Evolutionary conservation across 2,888 invertebrate species (phyloP), one percentile per base, ranked within the genome.

Genomic region (Erannis defoliaria): DNA sequence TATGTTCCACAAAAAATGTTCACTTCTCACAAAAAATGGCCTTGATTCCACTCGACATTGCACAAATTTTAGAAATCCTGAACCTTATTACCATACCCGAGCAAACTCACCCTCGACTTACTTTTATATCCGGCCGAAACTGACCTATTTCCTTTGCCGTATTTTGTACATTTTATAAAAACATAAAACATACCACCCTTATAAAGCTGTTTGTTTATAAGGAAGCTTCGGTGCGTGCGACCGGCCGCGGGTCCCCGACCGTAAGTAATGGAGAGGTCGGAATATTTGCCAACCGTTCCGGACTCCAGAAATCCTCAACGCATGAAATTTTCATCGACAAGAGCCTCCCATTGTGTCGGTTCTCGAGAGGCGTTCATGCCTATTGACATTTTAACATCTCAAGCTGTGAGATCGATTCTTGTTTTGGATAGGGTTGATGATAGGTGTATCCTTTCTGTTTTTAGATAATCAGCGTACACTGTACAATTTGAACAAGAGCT

Each of bases 261-360:
- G 80, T 81, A 77, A 85, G 79, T 86, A 87, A 88, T 82, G 71
- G 73, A 85, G 81, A 82, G 81, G 79, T 74, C 18, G 81, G 77
- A 33, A 81, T 84, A 80, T 84, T 87, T 84, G 79, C 77, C 71
- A 72, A 77, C 72, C 74, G 77, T 78, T 72, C 75, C 79, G 61
- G 63, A 70, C 59, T 75, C 72, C 71, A 75, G 72, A 72, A 84
- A 77, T 78, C 80, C 75, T 79, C 75, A 76, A 79, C 73, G 80
- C 84, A 78, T 83, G 80, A 85, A 85, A 84, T 85, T 86, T 84
- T 81, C 80, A 76, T 73, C 76, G 70, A 72, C 72, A 69, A 71
- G 67, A 65, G 65, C 67, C 66, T 71, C 68, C 69, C 55, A 76
- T 77, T 78, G 75, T 80, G 63, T 71, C 62, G 33, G 64, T 68